These are phyloP conservation scores for Acanthosepion lycidas DNA, from an alignment of 2,888 invertebrate genomes.

Conservation along the genomic window DNA sequence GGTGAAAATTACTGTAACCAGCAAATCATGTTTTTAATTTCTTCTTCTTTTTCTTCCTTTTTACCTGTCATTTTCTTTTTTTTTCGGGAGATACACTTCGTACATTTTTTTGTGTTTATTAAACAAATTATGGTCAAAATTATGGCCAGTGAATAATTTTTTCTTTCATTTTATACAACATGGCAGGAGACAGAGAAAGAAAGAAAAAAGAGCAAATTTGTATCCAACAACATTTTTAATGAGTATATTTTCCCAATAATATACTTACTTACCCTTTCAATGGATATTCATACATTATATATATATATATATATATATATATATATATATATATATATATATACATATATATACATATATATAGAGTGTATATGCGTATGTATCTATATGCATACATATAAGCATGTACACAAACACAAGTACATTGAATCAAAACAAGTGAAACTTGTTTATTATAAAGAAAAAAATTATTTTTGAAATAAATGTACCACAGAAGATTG, in stretches of 20 bases:
- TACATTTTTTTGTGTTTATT: background rate
- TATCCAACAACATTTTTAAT: background rate
- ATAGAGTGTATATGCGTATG: background rate
- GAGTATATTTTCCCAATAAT: background rate
- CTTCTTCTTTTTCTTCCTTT: background rate
- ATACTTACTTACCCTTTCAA: background rate
- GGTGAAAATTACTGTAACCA: too few relatives aligned
- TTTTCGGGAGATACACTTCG: background rate
- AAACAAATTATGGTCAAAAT: background rate
- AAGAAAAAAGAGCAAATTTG: background rate
- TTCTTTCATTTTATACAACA: background rate
- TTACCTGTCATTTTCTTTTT: background rate
- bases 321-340: background rate
- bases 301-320: background rate
- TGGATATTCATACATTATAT: background rate
- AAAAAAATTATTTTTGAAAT: too few relatives aligned
- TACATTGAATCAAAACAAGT: background rate
- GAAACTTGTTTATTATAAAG: too few relatives aligned
- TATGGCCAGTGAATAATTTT: slow-evolving; percentile 2
- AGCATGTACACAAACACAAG: background rate
- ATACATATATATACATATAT: background rate
- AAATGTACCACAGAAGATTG: too few relatives aligned
- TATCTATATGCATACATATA: background rate
- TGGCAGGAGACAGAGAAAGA: background rate
- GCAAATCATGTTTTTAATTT: background rate